Conservation (phyloP, 2,888 invertebrate genomes). For the Harpagoxenus sublaevis region DNA sequence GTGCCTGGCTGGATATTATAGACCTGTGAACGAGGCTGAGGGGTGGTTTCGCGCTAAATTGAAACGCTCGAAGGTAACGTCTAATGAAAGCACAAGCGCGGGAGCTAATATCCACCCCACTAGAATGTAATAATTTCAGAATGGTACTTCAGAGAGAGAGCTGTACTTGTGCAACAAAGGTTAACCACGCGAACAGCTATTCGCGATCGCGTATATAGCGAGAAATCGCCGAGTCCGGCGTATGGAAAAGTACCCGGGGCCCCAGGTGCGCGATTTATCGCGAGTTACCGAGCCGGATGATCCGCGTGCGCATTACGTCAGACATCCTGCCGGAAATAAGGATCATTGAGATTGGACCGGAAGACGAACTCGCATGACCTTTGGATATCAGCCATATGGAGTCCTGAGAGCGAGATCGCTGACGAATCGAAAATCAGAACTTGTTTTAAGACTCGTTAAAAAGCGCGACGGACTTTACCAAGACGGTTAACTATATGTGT, state of each 20-base stretch:
- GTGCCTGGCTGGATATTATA: conserved; percentile 83
- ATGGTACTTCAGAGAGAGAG: conserved; percentile 81
- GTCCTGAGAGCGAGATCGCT: not conserved
- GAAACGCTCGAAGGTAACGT: conserved; percentile 85
- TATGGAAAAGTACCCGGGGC: conserved; percentile 41
- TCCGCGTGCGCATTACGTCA: conserved; percentile 21
- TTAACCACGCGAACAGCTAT: conserved; percentile 77
- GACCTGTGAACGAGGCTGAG: conserved; percentile 84
- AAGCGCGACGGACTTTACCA: not conserved
- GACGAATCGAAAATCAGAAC: not conserved
- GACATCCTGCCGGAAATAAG: conserved; percentile 27
- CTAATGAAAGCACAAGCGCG: conserved; percentile 85
- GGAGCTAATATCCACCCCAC: conserved; percentile 82
- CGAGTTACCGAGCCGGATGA: conserved; percentile 37
- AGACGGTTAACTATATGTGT: not conserved
- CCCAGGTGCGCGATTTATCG: conserved; percentile 42
- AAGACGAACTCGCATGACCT: conserved; percentile 24
- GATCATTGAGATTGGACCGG: conserved; percentile 29
- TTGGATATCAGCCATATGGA: not conserved
- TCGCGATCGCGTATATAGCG: conserved; percentile 66
- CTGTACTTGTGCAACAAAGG: conserved; percentile 78
- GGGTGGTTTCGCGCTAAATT: conserved; percentile 84
- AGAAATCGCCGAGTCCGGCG: conserved; percentile 56
- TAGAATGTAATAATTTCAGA: conserved; percentile 85
- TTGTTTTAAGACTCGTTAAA: not conserved